Percentiles rank a stretch among this genome's conserved stretches.
Conservation (phyloP, 2,888 invertebrate species). For the Fissipunctia ypsillon region DNA sequence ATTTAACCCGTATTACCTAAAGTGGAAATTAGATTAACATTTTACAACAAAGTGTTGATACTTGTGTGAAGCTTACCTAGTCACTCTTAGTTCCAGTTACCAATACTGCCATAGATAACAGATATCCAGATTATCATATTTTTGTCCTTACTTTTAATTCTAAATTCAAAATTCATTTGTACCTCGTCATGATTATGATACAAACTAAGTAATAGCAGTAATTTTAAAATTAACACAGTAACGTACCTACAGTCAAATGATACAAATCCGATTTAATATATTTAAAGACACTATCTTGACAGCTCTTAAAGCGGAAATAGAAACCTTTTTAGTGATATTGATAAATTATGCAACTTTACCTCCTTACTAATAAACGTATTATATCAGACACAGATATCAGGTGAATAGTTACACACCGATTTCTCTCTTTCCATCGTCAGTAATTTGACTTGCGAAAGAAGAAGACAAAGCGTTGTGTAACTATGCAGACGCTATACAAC, state of each 20-base stretch:
- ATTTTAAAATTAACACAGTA: background rate
- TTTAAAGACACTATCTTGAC: background rate
- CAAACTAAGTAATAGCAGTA: background rate
- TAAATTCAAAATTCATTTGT: background rate
- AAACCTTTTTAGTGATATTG: background rate
- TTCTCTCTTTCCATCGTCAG: too few relatives aligned
- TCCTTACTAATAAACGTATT: too few relatives aligned
- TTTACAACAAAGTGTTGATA: background rate
- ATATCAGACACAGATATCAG: too few relatives aligned
- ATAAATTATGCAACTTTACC: background rate
- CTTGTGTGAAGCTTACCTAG: background rate
- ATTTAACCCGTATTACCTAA: too few relatives aligned
- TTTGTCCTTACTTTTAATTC: background rate
- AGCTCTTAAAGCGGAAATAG: too few relatives aligned
- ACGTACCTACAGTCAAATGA: background rate
- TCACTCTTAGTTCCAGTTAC: too few relatives aligned
- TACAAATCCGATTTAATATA: background rate
- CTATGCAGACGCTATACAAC: too few relatives aligned
- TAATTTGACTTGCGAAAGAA: too few relatives aligned
- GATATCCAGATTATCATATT: background rate
- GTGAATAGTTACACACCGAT: too few relatives aligned
- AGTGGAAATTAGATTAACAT: background rate
- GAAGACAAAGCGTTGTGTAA: too few relatives aligned
- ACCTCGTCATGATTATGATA: background rate
- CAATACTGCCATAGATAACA: background rate